Evolutionary conservation across 2,888 invertebrate genomes (phyloP), one percentile per base, ranked within the genome.

Genomic region (Caenorhabditis macrosperma): DNA sequence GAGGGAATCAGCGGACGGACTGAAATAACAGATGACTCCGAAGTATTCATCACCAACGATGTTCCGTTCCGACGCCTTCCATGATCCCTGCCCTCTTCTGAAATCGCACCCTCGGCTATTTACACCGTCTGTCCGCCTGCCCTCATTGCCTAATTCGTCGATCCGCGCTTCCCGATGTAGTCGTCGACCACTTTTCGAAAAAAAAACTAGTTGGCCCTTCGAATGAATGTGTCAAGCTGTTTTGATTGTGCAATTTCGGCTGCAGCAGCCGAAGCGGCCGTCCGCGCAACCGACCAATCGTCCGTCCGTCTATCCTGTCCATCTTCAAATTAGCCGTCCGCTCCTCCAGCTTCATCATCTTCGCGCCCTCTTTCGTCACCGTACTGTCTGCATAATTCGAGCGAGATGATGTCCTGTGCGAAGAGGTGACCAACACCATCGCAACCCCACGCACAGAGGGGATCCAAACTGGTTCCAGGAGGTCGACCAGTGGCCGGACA

Each of bases 221-320:
- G 48, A 10, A 46, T 41, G 46, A 57, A 67, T 67, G 67, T 67
- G 67, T 67, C 67, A 67, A 67, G 67, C 67, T 67, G 67, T 67
- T 67, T 67, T 67, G 67, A 67, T 67, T 67, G 67, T 67, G 67
- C 67, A 67, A 67, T 46, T 33, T 22, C 22, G 24, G 38, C 38
- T 4, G 35, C 20, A 2, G 35, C 48, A 20, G 10, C n/a, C n/a
- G n/a, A n/a, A n/a, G n/a, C 22, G 44, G n/a, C 12, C 5, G 12
- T 9, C 48, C 12, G 1, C 17, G 35, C 57, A 57, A 57, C 20
- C 54, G 26, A 15, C 30, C 28, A 22, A n/a, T n/a, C n/a, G n/a
- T n/a, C n/a, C 38, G 35, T 55, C 55, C 55, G 35, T 57, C 57
- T 33, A 57, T 57, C 55, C 55, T 35, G 55, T 35, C 55, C 24